Base-by-base conservation (phyloP, 2,888 invertebrate species). In the Argyra leucocephala region DNA sequence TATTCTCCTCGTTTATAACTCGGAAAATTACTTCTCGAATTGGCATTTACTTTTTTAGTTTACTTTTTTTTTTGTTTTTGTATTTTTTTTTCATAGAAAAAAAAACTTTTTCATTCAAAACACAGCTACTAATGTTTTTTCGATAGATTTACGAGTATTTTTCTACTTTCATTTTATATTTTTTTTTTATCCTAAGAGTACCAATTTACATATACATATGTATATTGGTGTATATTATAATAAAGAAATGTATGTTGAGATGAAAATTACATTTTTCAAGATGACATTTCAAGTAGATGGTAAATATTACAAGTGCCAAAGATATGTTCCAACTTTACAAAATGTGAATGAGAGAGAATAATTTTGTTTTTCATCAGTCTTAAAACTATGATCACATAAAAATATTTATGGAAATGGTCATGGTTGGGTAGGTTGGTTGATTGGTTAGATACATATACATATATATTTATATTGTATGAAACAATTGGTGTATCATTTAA, bases 241-340 rank as follows among this genome's bases (percentile, higher is more conserved):
- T 6, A 31, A n/a, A n/a, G n/a, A n/a, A n/a, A n/a, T n/a, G n/a
- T 31, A 6, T 31, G 31, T 31, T 31, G 12, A 68, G 71, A 70
- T 76, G 74, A 71, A 76, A 75, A 76, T 76, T 71, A 76, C 73
- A 74, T 73, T 66, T 76, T 77, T 74, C 72, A 76, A 77, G 77
- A 78, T 76, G 76, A 76, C 74, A 77, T 76, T 73, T 78, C 74
- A 75, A 78, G 78, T 74, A 74, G 73, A 75, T 73, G 74, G 78
- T 77, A 77, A 78, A 78, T 77, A 77, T 74, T 22, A 18, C 23
- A 24, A 59, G 59, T 23, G 23, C 59, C 15, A 59, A 59, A 59
- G 18, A 23, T 23, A 59, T 59, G 59, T 59, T 24, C 12, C 31
- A 31, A 31, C 31, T 31, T 31, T 12, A 31, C 31, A 7, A 31